A percentile compares a stretch with the other conserved stretches of the same genome.
phyloP scores from a whole-genome alignment of 2,797 vertebrate species.

The Aeoliscus strigatus region DNA sequence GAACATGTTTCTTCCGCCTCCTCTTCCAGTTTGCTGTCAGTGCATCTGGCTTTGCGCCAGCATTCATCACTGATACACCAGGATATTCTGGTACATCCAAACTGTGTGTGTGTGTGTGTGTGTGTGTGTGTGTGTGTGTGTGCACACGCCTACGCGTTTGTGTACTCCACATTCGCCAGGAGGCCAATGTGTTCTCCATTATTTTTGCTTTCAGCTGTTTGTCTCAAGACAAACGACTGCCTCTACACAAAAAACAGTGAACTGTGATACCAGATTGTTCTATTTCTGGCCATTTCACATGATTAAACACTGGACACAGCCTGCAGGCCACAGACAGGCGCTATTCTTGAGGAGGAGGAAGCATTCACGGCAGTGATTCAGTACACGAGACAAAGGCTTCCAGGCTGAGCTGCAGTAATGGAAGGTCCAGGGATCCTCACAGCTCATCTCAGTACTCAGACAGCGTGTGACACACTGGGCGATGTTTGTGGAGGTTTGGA shows the following conservation, averaged over 20 bases:
- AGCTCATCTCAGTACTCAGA: no score
- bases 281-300: slow-evolving; percentile 50
- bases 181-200: slow-evolving; percentile 34
- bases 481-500: slow-evolving; percentile 15
- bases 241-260: slow-evolving; percentile 30
- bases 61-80: no score
- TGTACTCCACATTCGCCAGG: slow-evolving; percentile 21
- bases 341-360: slow-evolving; percentile 17
- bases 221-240: slow-evolving; percentile 52
- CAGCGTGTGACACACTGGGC: slow-evolving; percentile 17
- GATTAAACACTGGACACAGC: slow-evolving; percentile 53
- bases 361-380: slow-evolving; percentile 24
- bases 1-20: no score
- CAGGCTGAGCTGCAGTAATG: slow-evolving; percentile 46
- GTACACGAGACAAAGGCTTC: slow-evolving; percentile 26
- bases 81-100: no score
- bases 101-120: background rate
- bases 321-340: slow-evolving; percentile 31
- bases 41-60: no score
- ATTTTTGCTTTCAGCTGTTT: slow-evolving; percentile 30
- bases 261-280: slow-evolving; percentile 46
- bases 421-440: slow-evolving; percentile 11
- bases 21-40: no score
- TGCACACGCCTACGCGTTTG: slow-evolving; percentile 29
- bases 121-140: background rate